Evolutionary conservation across 1,140 invertebrate genomes (phyloP), one percentile per base, ranked within the genome.

Genomic region (Lordiphosa clarofinis): DNA sequence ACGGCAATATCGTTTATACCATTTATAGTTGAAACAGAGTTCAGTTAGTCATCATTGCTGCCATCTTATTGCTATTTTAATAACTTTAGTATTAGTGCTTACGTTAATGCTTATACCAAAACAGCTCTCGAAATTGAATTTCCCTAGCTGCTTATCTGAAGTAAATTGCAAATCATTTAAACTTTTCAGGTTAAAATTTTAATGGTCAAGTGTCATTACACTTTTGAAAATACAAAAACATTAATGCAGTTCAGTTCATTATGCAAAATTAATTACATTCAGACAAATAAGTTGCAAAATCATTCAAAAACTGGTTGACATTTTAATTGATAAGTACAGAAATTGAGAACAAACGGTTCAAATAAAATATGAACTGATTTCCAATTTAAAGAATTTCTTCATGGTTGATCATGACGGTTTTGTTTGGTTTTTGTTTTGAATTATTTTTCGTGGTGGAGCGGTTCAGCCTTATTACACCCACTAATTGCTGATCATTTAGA

Each of bases 401-500:
- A 12, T 56, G 21, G 21, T 24, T 21, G 21, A 4, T 21, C 4
- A 21, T 21, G 4, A 4, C 4, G 21, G 4, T 21, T 21, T 21
- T 21, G 48, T 66, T 58, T 50, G 53, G 54, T 31, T 37, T 39
- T 19, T 52, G 33, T 19, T 15, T 31, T 57, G 58, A 13, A 47
- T 35, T 54, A 37, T 60, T 46, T 52, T 63, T 52, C 61, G 28
- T 63, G 43, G 36, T 39, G 21, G 7, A 43, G 44, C 56, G 47
- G 74, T 78, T 78, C 69, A 60, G 74, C 69, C 48, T 47, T 64
- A 78, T 78, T 78, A 79, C 79, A 73, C 74, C 39, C 53, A 44
- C 50, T 78, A 79, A 78, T 79, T 79, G 39, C 36, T 56, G 46
- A 37, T 35, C 13, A 28, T 56, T 15, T 43, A 12, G 19, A 31